Evolutionary conservation across 2,888 invertebrate species (phyloP), one percentile per base, ranked within the genome.

Genomic region (Lycocerus yunnanus): DNA sequence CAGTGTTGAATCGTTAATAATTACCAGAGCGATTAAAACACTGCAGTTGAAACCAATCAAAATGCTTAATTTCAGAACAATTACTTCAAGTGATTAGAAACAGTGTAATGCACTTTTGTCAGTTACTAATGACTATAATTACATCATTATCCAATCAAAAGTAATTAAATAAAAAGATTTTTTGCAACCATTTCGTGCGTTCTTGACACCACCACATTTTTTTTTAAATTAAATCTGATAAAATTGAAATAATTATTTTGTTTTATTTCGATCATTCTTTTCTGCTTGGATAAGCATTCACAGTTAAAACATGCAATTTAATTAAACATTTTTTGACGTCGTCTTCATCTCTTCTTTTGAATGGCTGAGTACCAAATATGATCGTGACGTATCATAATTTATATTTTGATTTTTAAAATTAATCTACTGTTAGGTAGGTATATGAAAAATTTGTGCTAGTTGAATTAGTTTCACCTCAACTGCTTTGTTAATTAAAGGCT

Each of bases 381-480:
- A 43, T n/a, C 43, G 43, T 43, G 43, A 43, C 43, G 43, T 43
- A 43, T 43, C 43, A 8, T 43, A 43, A 43, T 43, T n/a, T 43
- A 43, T 43, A 43, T 43, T 43, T 43, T n/a, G 43, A n/a, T n/a
- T 43, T 43, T 43, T 6, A 43, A 43, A 43, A n/a, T 6, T 43
- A n/a, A 43, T 43, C n/a, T 43, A 43, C 43, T n/a, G 43, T 43
- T 43, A 43, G 43, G 43, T 43, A n/a, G n/a, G n/a, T 6, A 43
- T 43, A 43, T 27, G 43, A 43, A 43, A 43, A 43, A 43, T 65
- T 43, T 58, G 58, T 16, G 71, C 14, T 58, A 58, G 59, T 71
- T 66, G 66, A 66, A 71, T 68, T 27, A 61, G 68, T 60, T 68
- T 68, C 72, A 72, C 72, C 72, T 72, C 67, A 68, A 72, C 72